Percentiles rank a stretch among this genome's conserved stretches.
Evolutionary conservation across 2,797 vertebrate species (phyloP).

Genomic region (Neosilurus mollespiculum): DNA sequence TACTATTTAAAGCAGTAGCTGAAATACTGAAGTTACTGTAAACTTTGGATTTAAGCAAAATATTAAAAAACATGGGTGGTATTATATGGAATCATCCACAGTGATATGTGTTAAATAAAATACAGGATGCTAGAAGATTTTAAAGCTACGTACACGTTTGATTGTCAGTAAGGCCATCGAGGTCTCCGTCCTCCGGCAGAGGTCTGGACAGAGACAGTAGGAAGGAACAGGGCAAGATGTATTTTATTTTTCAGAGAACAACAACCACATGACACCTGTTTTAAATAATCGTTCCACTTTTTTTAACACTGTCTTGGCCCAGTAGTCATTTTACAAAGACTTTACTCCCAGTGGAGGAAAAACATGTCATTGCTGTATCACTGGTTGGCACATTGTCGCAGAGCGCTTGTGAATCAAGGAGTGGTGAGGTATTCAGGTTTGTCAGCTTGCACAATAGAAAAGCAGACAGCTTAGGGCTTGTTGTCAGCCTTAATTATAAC

Average conservation of each 20-base stretch:
- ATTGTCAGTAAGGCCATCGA: conserved; percentile 72
- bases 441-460: background rate
- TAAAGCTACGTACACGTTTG: conserved; percentile 71
- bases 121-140: background rate
- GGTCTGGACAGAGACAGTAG: conserved; percentile 64
- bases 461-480: background rate
- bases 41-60: background rate
- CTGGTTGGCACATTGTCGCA: background rate
- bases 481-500: conserved; percentile 15
- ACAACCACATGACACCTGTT: background rate
- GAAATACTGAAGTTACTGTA: background rate
- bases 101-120: background rate
- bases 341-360: background rate
- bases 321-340: background rate
- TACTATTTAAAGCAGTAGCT: background rate
- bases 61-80: background rate
- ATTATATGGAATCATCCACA: background rate
- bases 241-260: background rate
- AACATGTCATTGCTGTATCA: conserved; percentile 29
- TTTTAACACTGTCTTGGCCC: background rate
- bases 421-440: conserved; percentile 20
- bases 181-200: conserved; percentile 77
- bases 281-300: background rate
- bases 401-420: conserved; percentile 4
- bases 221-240: background rate